Base-by-base conservation (phyloP, 2,113 vertebrate genomes). In the Ia io region DNA sequence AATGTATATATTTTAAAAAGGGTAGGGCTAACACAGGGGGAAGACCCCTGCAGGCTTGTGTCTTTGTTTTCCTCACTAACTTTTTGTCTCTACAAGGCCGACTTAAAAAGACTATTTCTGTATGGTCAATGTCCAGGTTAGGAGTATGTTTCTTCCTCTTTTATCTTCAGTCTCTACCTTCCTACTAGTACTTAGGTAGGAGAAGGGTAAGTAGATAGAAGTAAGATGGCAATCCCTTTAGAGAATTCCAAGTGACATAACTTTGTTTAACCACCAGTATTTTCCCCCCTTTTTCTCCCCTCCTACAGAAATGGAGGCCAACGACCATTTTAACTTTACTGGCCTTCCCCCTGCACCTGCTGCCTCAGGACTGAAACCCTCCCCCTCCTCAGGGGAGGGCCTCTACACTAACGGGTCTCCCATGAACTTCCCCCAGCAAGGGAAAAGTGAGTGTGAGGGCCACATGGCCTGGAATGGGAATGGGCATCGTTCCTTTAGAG, bases 331-430 rank as follows among this genome's bases (percentile, higher is more conserved):
- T 98, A 99, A 98, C 98, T 99, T 99, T 98, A 98, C 99, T 97
- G 98, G 98, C 98, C 99, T 99, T 98, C 97, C 99, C 97, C 98
- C 98, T n/a, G 95, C 98, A 97, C 98, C 99, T 94, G 97, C 99
- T 98, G 99, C 99, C 99, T 99, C 99, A 99, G 99, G 99, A 99
- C 98, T 99, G 98, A 99, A 99, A 99, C 98, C 98, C 98, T 97
- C 98, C 92, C 97, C 98, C 98, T 98, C 99, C 98, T 99, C 99
- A 98, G 99, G 99, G 98, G 99, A 99, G 98, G 98, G 98, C 97
- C 98, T 99, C 98, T 99, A 99, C 98, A 88, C 99, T 98, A 99
- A 99, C 98, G 98, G 99, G 98, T 98, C 99, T 98, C 98, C 99
- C 87, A 98, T 99, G 98, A 97, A 98, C 99, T 99, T 99, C 98